A percentile compares a stretch with the other conserved stretches of the same genome.
phyloP scores from a whole-genome alignment of 2,113 vertebrate species.

The Falco punctatus region DNA sequence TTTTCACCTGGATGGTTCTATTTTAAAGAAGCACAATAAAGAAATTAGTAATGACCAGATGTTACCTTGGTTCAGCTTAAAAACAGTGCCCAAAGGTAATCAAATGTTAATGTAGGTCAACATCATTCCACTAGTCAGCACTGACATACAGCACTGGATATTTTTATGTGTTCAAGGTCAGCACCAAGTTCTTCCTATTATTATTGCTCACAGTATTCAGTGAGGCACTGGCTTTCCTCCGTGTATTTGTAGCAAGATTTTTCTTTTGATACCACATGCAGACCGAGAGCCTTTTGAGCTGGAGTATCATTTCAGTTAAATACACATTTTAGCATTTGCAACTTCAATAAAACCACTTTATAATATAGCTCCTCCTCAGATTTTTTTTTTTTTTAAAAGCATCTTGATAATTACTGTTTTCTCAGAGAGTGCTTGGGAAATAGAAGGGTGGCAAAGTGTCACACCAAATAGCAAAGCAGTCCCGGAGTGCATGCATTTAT shows the following conservation, averaged over 20 bases:
- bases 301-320: not conserved
- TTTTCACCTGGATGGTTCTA: not conserved
- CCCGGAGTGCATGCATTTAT: not conserved
- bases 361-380: not conserved
- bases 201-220: not conserved
- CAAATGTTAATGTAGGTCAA: conserved; percentile 9
- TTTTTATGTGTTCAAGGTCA: conserved; percentile 6
- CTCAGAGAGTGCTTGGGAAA: not conserved
- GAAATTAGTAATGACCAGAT: not conserved
- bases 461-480: not conserved
- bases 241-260: not conserved
- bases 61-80: not conserved
- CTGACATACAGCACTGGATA: not conserved
- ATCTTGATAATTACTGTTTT: not conserved
- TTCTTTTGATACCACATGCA: not conserved
- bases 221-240: not conserved
- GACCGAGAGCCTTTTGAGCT: not conserved
- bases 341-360: not conserved
- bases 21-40: not conserved
- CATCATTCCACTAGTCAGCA: not conserved
- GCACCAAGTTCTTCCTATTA: not conserved
- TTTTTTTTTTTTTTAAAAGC: not conserved
- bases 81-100: conserved; percentile 12
- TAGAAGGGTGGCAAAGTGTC: not conserved
- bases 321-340: not conserved